A percentile compares a stretch with the other conserved stretches of the same genome.
phyloP scores from a whole-genome alignment of 2,113 vertebrate species.

The Aegithalos caudatus region DNA sequence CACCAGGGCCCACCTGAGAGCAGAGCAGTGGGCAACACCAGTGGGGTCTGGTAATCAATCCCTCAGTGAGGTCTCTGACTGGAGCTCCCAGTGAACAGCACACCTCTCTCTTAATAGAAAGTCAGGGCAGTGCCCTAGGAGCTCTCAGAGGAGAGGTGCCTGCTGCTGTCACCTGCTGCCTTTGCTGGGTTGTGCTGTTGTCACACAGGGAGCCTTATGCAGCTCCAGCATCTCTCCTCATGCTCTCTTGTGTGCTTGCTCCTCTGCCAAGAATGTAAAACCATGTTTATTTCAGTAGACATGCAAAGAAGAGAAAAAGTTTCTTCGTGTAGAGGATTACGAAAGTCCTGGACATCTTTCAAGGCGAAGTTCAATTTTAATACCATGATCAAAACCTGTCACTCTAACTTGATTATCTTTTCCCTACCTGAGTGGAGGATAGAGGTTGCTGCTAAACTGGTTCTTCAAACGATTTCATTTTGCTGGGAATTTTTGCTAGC shows the following conservation, averaged over 20 bases:
- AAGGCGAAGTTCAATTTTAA: background rate
- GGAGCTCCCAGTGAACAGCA: background rate
- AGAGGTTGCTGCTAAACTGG: fast-evolving
- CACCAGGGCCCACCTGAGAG: background rate
- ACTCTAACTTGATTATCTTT: background rate
- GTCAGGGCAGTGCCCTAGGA: background rate
- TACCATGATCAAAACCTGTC: background rate
- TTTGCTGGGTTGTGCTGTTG: background rate
- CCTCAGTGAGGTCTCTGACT: background rate
- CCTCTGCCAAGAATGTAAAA: background rate
- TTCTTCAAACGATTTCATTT: background rate
- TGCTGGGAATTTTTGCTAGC: background rate
- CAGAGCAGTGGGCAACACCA: too few relatives aligned
- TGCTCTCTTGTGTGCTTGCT: background rate
- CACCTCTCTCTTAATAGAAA: background rate
- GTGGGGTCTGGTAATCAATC: background rate
- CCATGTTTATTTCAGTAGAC: background rate
- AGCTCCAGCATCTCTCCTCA: background rate
- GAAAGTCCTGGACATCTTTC: background rate
- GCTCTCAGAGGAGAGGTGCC: background rate
- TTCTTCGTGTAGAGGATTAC: background rate
- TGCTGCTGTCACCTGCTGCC: background rate
- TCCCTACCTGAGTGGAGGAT: background rate
- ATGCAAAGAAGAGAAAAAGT: background rate
- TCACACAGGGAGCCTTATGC: fast-evolving